Evolutionary conservation across 2,797 vertebrate genomes (phyloP).

Genomic region (Pantherophis alleghaniensis): DNA sequence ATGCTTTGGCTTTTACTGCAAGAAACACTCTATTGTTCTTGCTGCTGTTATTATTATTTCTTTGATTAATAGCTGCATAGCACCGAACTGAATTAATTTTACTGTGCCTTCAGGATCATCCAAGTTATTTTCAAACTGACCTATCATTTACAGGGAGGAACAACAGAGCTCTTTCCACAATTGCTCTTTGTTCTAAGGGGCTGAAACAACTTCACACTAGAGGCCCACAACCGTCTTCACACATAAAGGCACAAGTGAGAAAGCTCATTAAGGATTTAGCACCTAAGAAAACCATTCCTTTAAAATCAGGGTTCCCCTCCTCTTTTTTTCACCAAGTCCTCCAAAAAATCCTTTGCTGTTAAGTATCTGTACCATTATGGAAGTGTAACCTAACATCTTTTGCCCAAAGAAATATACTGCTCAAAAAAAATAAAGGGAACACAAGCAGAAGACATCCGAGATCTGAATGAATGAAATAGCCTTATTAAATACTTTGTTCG

Average conservation of each 20-base stretch:
- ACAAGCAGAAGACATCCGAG: too few relatives aligned
- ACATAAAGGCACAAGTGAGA: slow-evolving; percentile 36
- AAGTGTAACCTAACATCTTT: background rate
- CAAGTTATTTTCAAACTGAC: slow-evolving; percentile 1
- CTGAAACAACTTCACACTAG: slow-evolving; percentile 23
- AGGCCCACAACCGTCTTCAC: slow-evolving; percentile 25
- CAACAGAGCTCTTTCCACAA: slow-evolving; percentile 13
- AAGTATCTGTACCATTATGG: slow-evolving; percentile 27
- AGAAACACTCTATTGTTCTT: background rate
- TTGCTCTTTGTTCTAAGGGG: background rate
- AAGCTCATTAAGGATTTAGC: slow-evolving; percentile 60
- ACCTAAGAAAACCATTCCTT: slow-evolving; percentile 39
- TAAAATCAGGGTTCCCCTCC: background rate
- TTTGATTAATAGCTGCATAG: background rate
- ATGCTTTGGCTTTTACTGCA: background rate
- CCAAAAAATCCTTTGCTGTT: slow-evolving; percentile 49
- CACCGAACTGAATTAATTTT: background rate
- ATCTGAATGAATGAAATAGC: too few relatives aligned
- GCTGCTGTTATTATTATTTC: background rate
- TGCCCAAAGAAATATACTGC: background rate
- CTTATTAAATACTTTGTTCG: too few relatives aligned
- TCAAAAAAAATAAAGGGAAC: too few relatives aligned
- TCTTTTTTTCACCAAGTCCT: slow-evolving; percentile 22
- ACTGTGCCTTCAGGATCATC: background rate
- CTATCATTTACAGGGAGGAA: slow-evolving; percentile 37